These are phyloP conservation scores for Acromyrmex echinatior DNA, from an alignment of 1,140 invertebrate species.

Conservation along the genomic window DNA sequence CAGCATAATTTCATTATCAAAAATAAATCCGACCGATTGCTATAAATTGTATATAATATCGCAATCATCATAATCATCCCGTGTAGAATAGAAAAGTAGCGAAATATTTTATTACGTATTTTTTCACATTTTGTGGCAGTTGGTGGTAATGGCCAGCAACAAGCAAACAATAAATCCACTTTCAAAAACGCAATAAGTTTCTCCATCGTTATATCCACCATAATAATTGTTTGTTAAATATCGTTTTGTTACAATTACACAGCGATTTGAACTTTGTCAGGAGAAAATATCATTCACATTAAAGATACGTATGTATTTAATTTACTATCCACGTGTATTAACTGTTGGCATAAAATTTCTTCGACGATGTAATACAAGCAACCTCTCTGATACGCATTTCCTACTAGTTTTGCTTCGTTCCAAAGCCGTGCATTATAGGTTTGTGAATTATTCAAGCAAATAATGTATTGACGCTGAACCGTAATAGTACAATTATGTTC, in stretches of 20 bases:
- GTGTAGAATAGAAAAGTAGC: slow-evolving; percentile 31
- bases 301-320: slow-evolving; percentile 1
- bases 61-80: slow-evolving; percentile 45
- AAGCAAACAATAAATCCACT: slow-evolving; percentile 49
- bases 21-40: slow-evolving; percentile 35
- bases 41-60: slow-evolving; percentile 56
- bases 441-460: slow-evolving; percentile 35
- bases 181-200: slow-evolving; percentile 61
- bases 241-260: not conserved
- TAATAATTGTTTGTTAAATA: not conserved
- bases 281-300: no score
- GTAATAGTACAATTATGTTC: slow-evolving; percentile 30
- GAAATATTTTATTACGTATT: slow-evolving; percentile 43
- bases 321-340: not conserved
- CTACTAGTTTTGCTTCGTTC: not conserved
- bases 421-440: not conserved
- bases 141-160: slow-evolving; percentile 61
- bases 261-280: not conserved
- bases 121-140: slow-evolving; percentile 22
- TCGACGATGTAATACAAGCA: not conserved
- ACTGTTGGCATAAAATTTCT: not conserved
- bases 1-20: slow-evolving; percentile 52
- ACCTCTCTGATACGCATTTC: not conserved
- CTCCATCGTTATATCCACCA: slow-evolving; percentile 13
- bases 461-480: not conserved